Conservation (phyloP, 2,888 invertebrate species). For the Acrobasis repandana region DNA sequence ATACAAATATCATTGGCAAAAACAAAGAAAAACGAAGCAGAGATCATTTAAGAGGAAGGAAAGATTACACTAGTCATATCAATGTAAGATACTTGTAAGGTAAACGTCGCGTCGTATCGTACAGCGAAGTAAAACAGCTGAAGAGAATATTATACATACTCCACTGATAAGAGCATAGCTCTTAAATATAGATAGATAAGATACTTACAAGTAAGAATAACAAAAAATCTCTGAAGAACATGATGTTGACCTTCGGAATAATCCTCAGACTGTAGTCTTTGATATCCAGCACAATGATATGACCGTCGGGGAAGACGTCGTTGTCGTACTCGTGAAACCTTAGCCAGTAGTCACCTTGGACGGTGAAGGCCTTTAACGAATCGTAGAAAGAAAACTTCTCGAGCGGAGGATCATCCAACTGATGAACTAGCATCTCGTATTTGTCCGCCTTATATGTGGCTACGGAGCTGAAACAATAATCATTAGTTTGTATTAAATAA, state of each 20-base stretch:
- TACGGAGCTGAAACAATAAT: constrained; percentile 47
- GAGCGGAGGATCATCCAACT: constrained; percentile 50
- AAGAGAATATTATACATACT: no score
- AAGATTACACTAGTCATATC: no score
- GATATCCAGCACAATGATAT: constrained; percentile 63
- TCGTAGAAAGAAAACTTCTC: constrained; percentile 64
- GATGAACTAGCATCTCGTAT: constrained; percentile 60
- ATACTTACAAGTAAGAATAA: constrained; percentile 62
- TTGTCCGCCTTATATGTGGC: constrained; percentile 47
- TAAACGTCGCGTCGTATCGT: no score
- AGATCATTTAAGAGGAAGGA: not conserved
- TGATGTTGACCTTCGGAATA: constrained; percentile 60
- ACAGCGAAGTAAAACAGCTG: no score
- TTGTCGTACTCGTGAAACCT: constrained; percentile 33
- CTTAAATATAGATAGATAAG: no score
- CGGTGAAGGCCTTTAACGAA: constrained; percentile 50
- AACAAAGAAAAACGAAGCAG: no score
- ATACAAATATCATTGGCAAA: no score
- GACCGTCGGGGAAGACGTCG: constrained; percentile 49
- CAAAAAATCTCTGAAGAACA: constrained; percentile 63
- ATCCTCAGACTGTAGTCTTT: constrained; percentile 55
- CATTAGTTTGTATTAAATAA: no score
- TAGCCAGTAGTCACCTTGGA: constrained; percentile 64
- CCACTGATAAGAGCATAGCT: no score
- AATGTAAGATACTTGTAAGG: constrained; percentile 52